Conservation (phyloP, 1,140 invertebrate genomes). For the Drosophila busckii region DNA sequence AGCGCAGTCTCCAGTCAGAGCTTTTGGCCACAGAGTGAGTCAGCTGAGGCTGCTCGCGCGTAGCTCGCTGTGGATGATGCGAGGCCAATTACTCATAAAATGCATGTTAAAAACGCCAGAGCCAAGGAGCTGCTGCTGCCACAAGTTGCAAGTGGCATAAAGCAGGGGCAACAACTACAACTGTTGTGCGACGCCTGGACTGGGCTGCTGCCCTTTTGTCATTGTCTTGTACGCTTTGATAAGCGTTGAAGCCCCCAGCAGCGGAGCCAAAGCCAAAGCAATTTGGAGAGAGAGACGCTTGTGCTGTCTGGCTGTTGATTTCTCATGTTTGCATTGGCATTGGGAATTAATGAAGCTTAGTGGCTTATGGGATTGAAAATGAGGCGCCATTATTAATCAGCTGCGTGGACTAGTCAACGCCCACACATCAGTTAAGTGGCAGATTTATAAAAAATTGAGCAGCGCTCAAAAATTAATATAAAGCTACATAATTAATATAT, state of each 20-base stretch:
- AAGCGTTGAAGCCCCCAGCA: constrained; percentile 16
- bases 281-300: constrained; percentile 62
- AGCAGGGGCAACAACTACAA: constrained; percentile 28
- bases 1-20: too few species aligned
- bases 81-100: constrained; percentile 78
- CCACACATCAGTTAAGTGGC: too few species aligned
- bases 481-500: too few species aligned
- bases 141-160: background rate
- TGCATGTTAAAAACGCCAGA: constrained; percentile 70
- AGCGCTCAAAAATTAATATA: too few species aligned
- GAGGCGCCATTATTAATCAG: too few species aligned
- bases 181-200: constrained; percentile 61
- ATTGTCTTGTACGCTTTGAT: constrained; percentile 71
- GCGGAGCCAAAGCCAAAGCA: constrained; percentile 39
- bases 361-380: too few species aligned
- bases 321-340: constrained; percentile 53
- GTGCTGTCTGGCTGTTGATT: constrained; percentile 53
- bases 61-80: constrained; percentile 47
- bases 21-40: constrained; percentile 29
- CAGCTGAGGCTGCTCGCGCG: constrained; percentile 17
- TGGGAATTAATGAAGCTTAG: too few species aligned
- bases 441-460: too few species aligned
- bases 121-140: constrained; percentile 22
- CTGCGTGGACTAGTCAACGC: too few species aligned
- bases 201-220: constrained; percentile 55